Evolutionary conservation across 2,888 invertebrate genomes (phyloP), one percentile per base, ranked within the genome.

Genomic region (Willowsia nigromaculata): DNA sequence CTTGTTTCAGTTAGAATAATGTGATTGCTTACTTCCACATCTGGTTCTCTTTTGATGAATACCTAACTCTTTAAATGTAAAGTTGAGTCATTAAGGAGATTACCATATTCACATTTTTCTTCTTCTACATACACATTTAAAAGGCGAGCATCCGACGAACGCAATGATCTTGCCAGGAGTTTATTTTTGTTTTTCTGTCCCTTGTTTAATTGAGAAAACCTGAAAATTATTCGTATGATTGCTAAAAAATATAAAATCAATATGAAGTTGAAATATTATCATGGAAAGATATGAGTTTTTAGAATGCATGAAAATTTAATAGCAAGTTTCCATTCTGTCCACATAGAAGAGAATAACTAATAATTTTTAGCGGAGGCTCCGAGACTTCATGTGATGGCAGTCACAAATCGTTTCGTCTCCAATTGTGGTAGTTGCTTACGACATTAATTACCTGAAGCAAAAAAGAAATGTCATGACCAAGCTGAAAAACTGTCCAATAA

Each of bases 71-170:
- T 80, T 56, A 80, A 56, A 80, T n/a, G 56, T 56, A 80, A 80
- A 80, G 53, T 80, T 80, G 80, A 56, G 56, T 80, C 80, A 80
- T 80, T 80, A 80, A 43, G 2, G n/a, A 74, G 15, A 43, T 74
- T 18, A 13, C 74, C 74, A 74, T 47, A 43, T 74, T 43, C 47
- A 43, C 22, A 4, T 53, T 47, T 43, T 18, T 65, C 65, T 37
- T 37, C n/a, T 37, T 65, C 37, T 4, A n/a, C n/a, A n/a, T n/a
- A 15, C 3, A 3, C 15, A 37, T 65, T 65, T 65, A 65, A 33
- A 5, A 33, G 0, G 18, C 9, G n/a, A 0, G 6, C 11, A 59
- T 59, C 27, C 27, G 6, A 25, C 5, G 18, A 13, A 25, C 25
- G 56, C 2, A 13, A 59, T 56, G 22, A 18, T 18, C 11, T 2